phyloP scores from a whole-genome alignment of 2,113 vertebrate species.

The Sceloporus tristichus region DNA sequence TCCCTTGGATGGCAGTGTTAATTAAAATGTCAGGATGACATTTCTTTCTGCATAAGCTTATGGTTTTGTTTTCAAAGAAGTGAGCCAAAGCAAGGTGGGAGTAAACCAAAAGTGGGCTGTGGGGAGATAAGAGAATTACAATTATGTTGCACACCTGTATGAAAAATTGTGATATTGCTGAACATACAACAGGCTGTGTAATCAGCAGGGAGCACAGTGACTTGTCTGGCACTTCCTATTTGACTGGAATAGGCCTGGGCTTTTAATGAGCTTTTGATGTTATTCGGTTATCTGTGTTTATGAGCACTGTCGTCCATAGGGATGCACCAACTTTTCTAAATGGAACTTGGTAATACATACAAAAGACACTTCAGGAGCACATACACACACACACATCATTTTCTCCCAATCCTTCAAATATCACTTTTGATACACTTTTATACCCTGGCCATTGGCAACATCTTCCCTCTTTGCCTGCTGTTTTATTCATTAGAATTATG shows the following conservation, averaged over 20 bases:
- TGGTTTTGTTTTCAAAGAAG: constrained; percentile 53
- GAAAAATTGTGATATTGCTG: neutral
- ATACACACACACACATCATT: neutral
- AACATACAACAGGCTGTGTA: constrained; percentile 26
- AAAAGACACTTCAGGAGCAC: no score
- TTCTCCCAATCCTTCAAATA: neutral
- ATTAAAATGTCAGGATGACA: constrained; percentile 70
- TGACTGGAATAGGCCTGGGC: constrained; percentile 5
- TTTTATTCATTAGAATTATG: neutral
- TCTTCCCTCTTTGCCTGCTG: no score
- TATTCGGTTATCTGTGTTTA: constrained; percentile 14
- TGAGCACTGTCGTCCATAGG: no score
- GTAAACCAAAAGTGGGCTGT: constrained; percentile 27
- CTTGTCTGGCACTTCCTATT: neutral
- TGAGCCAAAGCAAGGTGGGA: constrained; percentile 33
- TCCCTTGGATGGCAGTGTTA: constrained; percentile 49
- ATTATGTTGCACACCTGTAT: constrained; percentile 44
- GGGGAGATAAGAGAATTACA: constrained; percentile 33
- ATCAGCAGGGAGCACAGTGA: constrained; percentile 34
- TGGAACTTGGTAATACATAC: neutral
- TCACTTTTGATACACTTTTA: neutral
- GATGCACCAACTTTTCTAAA: neutral
- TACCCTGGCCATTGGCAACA: neutral
- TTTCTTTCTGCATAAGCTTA: constrained; percentile 54
- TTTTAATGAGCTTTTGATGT: constrained; percentile 36